These are phyloP conservation scores for Drosophila austrosaltans DNA, from an alignment of 2,888 invertebrate species.

Conservation along the genomic window DNA sequence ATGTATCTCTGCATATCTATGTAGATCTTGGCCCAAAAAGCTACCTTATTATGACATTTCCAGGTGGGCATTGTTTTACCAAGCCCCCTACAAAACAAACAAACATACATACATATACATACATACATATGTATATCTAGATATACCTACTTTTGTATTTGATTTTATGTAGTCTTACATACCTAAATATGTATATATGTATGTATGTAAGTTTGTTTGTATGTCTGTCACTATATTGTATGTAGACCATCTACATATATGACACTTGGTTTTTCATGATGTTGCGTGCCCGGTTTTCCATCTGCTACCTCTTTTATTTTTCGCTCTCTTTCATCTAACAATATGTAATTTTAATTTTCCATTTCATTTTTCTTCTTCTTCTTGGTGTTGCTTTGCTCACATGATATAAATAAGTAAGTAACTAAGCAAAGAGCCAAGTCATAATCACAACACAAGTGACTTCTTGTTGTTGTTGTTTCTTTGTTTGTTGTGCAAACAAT, in stretches of 20 bases:
- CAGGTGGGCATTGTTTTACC: slow-evolving; percentile 5
- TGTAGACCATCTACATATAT: slow-evolving; percentile 5
- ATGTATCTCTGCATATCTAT: slow-evolving; percentile 3
- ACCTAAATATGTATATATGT: background rate
- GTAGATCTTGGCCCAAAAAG: slow-evolving; percentile 10
- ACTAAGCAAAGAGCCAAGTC: slow-evolving; percentile 7
- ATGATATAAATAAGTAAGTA: slow-evolving; percentile 8
- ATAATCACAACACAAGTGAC: slow-evolving; percentile 9
- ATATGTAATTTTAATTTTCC: slow-evolving; percentile 11
- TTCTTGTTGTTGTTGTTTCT: background rate
- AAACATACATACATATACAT: background rate
- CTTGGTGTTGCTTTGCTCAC: background rate
- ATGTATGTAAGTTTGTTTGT: background rate
- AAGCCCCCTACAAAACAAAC: background rate
- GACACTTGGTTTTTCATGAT: slow-evolving; percentile 4
- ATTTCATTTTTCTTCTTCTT: background rate
- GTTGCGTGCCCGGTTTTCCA: slow-evolving; percentile 9
- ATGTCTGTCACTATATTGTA: background rate
- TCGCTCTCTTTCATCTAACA: background rate
- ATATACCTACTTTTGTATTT: background rate
- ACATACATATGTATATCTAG: background rate
- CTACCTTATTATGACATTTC: slow-evolving; percentile 1
- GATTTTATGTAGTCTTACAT: too few species aligned
- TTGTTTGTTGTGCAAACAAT: slow-evolving; percentile 11
- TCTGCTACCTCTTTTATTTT: too few species aligned